Conservation (phyloP, 2,797 vertebrate genomes). For the Atherinosoma microstoma region DNA sequence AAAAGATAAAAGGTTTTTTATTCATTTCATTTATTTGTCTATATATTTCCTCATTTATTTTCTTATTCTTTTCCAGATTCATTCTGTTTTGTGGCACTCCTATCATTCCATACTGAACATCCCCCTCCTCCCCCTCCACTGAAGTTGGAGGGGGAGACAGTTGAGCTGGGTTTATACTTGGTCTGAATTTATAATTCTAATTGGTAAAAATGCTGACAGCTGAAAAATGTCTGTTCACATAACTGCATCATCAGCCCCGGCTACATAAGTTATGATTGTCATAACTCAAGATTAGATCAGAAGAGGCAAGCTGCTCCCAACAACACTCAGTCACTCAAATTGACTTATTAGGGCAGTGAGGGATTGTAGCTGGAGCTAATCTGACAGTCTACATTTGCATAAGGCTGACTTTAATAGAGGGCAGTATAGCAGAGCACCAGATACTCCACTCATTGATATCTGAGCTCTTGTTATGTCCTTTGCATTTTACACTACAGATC, state of each 20-base stretch:
- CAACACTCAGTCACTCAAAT: conserved; percentile 69
- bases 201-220: conserved; percentile 68
- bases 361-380: conserved; percentile 65
- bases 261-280: conserved; percentile 72
- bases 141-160: conserved; percentile 46
- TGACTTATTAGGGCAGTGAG: conserved; percentile 72
- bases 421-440: conserved; percentile 19
- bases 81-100: too few relatives aligned
- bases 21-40: too few relatives aligned
- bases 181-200: conserved; percentile 66
- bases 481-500: conserved; percentile 14
- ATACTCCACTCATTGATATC: conserved; percentile 10
- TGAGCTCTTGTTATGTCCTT: conserved; percentile 19
- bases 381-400: conserved; percentile 67
- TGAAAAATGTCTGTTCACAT: conserved; percentile 69
- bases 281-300: conserved; percentile 73
- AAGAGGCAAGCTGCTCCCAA: conserved; percentile 64
- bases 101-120: neutral
- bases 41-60: too few relatives aligned
- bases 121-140: neutral
- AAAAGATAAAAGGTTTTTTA: too few relatives aligned
- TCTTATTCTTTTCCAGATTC: too few relatives aligned
- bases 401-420: conserved; percentile 33
- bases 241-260: conserved; percentile 64
- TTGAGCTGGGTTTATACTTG: conserved; percentile 25